Conservation (phyloP, 2,888 invertebrate genomes). For the Dryobota labecula region DNA sequence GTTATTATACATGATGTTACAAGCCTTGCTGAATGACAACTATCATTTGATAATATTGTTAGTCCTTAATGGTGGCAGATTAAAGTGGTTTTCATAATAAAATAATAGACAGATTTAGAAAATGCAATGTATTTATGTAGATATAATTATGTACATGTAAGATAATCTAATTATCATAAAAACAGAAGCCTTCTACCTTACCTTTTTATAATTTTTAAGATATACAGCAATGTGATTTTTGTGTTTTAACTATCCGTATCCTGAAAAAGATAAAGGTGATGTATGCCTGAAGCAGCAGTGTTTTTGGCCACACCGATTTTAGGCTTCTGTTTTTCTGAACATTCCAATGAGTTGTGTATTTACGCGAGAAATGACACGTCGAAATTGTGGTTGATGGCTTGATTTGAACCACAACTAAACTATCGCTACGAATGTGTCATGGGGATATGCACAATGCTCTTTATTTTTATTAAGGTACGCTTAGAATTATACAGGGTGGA, state of each 20-base stretch:
- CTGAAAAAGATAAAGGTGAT: conserved; percentile 80
- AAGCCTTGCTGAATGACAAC: conserved; percentile 45
- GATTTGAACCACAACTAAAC: conserved; percentile 29
- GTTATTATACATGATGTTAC: conserved; percentile 41
- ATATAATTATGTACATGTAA: conserved; percentile 63
- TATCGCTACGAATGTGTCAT: conserved; percentile 22
- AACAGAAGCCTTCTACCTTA: conserved; percentile 85
- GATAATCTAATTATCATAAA: conserved; percentile 66
- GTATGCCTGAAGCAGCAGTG: conserved; percentile 48
- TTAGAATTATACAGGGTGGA: conserved; percentile 44
- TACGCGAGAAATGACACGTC: conserved; percentile 42
- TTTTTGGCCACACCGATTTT: conserved; percentile 21
- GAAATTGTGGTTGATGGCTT: conserved; percentile 20
- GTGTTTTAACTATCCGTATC: conserved; percentile 85
- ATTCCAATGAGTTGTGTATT: conserved; percentile 47
- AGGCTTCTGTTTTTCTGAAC: conserved; percentile 78
- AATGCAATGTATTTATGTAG: conserved; percentile 74
- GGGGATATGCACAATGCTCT: conserved; percentile 37
- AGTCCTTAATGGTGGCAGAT: conserved; percentile 23
- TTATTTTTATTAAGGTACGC: conserved; percentile 9
- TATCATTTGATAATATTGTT: conserved; percentile 29
- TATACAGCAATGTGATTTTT: conserved; percentile 88
- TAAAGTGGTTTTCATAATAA: conserved; percentile 44
- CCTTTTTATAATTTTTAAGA: conserved; percentile 76
- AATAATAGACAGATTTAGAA: conserved; percentile 74